phyloP scores from a whole-genome alignment of 2,797 vertebrate species.

The Pipistrellus kuhlii region DNA sequence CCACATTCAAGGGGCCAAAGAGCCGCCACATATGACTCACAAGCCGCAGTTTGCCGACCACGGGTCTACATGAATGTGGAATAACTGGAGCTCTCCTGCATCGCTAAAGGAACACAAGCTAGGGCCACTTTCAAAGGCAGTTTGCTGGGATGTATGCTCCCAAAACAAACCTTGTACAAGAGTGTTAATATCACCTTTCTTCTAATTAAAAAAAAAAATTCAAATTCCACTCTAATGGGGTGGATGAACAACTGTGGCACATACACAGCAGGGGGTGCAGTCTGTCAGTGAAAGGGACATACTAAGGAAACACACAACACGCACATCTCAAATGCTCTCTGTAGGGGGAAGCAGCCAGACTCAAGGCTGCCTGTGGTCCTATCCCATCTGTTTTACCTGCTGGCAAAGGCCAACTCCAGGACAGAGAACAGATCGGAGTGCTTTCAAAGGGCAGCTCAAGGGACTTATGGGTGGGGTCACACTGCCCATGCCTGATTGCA shows the following conservation, averaged over 20 bases:
- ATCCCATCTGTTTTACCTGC: not conserved
- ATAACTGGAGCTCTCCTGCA: fast-evolving
- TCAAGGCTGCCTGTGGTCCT: fast-evolving
- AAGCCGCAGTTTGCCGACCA: too few relatives aligned
- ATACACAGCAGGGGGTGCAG: fast-evolving
- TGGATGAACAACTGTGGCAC: not conserved
- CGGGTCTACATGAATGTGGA: not conserved
- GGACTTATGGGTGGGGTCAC: fast-evolving
- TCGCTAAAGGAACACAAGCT: fast-evolving
- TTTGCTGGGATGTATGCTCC: not conserved
- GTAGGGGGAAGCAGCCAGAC: not conserved
- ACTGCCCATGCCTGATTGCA: fast-evolving
- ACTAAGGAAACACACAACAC: fast-evolving
- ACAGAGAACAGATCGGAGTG: not conserved
- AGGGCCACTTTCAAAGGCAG: not conserved
- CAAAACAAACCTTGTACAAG: fast-evolving
- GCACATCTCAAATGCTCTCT: fast-evolving
- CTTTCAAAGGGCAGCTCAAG: fast-evolving
- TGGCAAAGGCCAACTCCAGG: not conserved
- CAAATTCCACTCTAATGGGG: not conserved
- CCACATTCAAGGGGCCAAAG: too few relatives aligned
- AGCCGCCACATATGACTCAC: too few relatives aligned
- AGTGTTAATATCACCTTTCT: not conserved
- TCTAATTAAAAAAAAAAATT: not conserved
- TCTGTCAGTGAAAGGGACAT: fast-evolving